These are phyloP conservation scores for Orycteropus afer DNA, from an alignment of 2,113 vertebrate species.

Conservation along the genomic window DNA sequence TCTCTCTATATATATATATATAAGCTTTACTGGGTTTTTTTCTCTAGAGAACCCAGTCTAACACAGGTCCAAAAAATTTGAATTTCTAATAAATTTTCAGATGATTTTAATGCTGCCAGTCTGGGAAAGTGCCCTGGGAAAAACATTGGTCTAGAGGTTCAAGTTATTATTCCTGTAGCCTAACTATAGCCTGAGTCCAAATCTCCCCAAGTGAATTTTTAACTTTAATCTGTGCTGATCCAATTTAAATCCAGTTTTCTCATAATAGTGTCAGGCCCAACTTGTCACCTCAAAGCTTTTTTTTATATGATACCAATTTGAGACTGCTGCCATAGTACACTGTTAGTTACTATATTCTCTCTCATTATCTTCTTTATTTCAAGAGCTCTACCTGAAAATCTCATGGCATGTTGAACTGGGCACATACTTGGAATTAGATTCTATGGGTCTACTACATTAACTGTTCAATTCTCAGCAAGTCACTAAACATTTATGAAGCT, in stretches of 20 bases:
- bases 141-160: not conserved
- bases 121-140: not conserved
- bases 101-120: not conserved
- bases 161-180: not conserved
- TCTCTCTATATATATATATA: too few relatives aligned
- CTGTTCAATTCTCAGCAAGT: conserved; percentile 6
- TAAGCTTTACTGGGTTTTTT: too few relatives aligned
- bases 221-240: not conserved
- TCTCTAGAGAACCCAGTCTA: too few relatives aligned
- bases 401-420: not conserved
- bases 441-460: not conserved
- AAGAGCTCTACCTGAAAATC: conserved; percentile 1
- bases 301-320: not conserved
- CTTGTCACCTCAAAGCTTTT: not conserved
- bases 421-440: not conserved
- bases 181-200: not conserved
- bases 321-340: not conserved
- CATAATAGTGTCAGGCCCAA: not conserved
- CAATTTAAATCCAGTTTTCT: conserved; percentile 11
- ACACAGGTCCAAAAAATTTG: not conserved
- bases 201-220: not conserved
- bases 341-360: not conserved
- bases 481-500: not conserved
- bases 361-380: not conserved
- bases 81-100: not conserved